A percentile compares a stretch with the other conserved stretches of the same genome.
phyloP scores from a whole-genome alignment of 2,888 invertebrate genomes.

The Hypena proboscidalis region DNA sequence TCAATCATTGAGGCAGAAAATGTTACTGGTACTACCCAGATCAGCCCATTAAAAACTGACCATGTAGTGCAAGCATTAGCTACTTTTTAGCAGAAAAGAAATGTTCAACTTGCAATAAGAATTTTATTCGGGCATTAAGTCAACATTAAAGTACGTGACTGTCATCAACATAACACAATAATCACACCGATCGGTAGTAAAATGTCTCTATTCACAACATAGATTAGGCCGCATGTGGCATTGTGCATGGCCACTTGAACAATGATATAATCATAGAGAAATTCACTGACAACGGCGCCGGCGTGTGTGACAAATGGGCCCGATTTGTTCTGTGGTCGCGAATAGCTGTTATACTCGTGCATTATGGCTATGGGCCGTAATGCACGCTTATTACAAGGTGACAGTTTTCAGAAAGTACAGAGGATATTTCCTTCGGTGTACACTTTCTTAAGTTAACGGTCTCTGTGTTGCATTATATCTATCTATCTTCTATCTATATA shows the following conservation, averaged over 20 bases:
- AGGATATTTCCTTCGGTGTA: conserved; percentile 18
- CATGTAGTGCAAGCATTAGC: too few relatives aligned
- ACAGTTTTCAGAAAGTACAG: conserved; percentile 9
- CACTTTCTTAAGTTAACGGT: conserved; percentile 9
- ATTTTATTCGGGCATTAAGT: too few relatives aligned
- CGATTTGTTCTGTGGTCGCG: conserved; percentile 58
- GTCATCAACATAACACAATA: too few relatives aligned
- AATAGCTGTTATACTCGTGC: conserved; percentile 42
- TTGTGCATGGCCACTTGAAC: conserved; percentile 20
- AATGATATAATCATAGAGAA: conserved; percentile 51
- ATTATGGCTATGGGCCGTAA: conserved; percentile 46
- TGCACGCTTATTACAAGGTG: conserved; percentile 36
- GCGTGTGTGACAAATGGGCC: conserved; percentile 60
- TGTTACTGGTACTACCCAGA: too few relatives aligned
- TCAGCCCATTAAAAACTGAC: too few relatives aligned
- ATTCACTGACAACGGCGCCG: conserved; percentile 48
- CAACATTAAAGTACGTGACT: too few relatives aligned
- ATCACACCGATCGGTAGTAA: not conserved
- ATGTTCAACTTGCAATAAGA: too few relatives aligned
- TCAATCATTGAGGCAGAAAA: too few relatives aligned
- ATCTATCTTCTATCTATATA: too few relatives aligned
- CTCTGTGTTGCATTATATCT: not conserved
- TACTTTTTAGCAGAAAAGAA: too few relatives aligned
- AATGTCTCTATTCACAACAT: not conserved
- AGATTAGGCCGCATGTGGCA: conserved; percentile 5